Evolutionary conservation across 2,888 invertebrate species (phyloP), one percentile per base, ranked within the genome.

Genomic region (Tetragonisca angustula): DNA sequence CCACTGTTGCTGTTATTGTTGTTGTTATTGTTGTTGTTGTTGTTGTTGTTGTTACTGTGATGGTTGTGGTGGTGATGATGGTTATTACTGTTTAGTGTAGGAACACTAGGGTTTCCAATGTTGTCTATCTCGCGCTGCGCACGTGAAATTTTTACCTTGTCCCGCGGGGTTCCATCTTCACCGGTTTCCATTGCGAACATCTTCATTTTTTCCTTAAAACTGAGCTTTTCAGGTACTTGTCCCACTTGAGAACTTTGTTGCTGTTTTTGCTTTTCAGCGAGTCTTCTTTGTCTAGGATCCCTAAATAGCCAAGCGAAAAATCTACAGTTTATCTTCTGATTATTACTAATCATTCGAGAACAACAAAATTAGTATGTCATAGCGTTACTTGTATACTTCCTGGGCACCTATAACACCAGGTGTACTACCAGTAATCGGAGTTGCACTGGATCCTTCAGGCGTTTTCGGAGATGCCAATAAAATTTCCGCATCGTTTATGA

Each of bases 171-270:
- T 93, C 97, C 96, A 91, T 97, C 97, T 94, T 99, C 99, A 64
- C 99, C 99, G 21, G 98, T 97, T 95, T 99, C 99, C 95, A 98
- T 97, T 65, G 99, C 99, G 95, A 99, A 99, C 98, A 99, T 98
- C 95, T 98, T 98, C 99, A 99, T 99, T 95, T 99, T 99, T 95
- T 99, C 99, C 94, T 98, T 97, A 95, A 99, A 99, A 80, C 98
- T 98, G 84, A 99, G 96, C 92, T 99, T 98, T 94, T 99, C 99
- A 3, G 98, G 98, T 85, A 98, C 96, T 79, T 97, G 96, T 77
- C 97, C 96, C 88, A 96, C 95, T 89, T 95, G 95, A 83, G 95
- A 96, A 90, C 96, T 96, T 88, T 96, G 96, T 85, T 96, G 96
- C 13, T 95, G 95, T 54, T 94, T 94, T 90, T 97, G 96, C 92